Percentiles rank a stretch among this genome's conserved stretches.
Conservation (phyloP, 1,140 invertebrate species). For the Scylla paramamosain region DNA sequence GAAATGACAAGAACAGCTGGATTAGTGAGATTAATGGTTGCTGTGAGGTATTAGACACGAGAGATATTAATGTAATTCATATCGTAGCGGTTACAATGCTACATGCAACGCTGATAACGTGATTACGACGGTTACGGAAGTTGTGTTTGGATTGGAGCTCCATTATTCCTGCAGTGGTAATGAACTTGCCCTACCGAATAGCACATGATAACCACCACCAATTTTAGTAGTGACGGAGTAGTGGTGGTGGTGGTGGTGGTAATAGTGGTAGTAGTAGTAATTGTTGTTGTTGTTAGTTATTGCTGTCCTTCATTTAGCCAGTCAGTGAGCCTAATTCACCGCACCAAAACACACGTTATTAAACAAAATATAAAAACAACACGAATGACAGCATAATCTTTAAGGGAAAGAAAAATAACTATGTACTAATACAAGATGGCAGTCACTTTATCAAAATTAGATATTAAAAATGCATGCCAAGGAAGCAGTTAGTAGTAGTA, state of each 20-base stretch:
- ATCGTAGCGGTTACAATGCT: neutral
- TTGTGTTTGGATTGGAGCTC: neutral
- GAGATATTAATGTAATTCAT: neutral
- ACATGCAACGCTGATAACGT: neutral
- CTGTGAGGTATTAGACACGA: too few species aligned
- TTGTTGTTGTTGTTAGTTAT: too few species aligned
- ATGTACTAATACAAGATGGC: too few species aligned
- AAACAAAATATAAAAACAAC: too few species aligned
- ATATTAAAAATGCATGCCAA: too few species aligned
- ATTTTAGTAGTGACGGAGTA: neutral
- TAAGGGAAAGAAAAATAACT: too few species aligned
- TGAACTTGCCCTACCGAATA: neutral
- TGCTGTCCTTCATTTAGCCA: too few species aligned
- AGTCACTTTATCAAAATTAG: too few species aligned
- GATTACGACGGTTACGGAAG: neutral
- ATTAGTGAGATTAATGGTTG: neutral
- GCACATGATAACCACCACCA: neutral
- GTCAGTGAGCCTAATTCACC: too few species aligned
- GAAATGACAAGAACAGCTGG: neutral
- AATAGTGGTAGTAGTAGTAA: neutral
- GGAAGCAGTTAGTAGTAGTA: too few species aligned
- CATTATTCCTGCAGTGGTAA: neutral
- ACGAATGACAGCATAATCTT: too few species aligned
- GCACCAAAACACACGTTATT: too few species aligned
- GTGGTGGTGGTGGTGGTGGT: neutral